A percentile compares a stretch with the other conserved stretches of the same genome.
Conservation (phyloP, 2,797 vertebrate genomes). For the Melanotaenia pygmaea region DNA sequence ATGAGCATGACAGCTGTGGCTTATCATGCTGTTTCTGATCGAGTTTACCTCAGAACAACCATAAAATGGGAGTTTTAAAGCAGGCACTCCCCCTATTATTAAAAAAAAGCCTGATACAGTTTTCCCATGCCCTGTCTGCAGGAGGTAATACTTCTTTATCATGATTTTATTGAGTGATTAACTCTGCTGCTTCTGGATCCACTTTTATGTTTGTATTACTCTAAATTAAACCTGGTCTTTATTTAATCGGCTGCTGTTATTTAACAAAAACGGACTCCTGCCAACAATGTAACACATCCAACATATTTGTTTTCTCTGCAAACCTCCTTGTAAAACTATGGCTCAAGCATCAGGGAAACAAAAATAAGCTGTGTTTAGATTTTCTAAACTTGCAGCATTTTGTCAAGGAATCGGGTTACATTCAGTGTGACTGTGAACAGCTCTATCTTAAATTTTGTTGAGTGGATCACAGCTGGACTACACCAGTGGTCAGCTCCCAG, state of each 20-base stretch:
- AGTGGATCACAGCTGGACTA: slow-evolving; percentile 60
- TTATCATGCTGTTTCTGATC: slow-evolving; percentile 46
- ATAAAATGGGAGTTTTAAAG: not conserved
- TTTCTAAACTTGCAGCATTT: slow-evolving; percentile 30
- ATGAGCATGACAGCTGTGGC: slow-evolving; percentile 59
- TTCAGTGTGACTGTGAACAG: slow-evolving; percentile 35
- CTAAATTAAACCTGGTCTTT: slow-evolving; percentile 45
- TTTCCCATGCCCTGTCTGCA: not conserved
- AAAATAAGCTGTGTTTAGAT: slow-evolving; percentile 11
- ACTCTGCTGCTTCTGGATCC: slow-evolving; percentile 34
- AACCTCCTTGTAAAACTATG: slow-evolving; percentile 29
- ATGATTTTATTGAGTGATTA: slow-evolving; percentile 16
- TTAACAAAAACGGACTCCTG: slow-evolving; percentile 28
- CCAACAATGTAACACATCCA: slow-evolving; percentile 27
- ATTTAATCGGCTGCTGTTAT: slow-evolving; percentile 22
- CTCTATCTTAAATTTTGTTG: slow-evolving; percentile 50
- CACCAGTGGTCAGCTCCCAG: slow-evolving; percentile 25
- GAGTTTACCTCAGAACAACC: slow-evolving; percentile 21
- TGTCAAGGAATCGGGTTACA: slow-evolving; percentile 51
- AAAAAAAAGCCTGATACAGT: not conserved
- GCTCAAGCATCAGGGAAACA: slow-evolving; percentile 28
- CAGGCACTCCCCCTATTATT: not conserved
- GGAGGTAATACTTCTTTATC: slow-evolving; percentile 16
- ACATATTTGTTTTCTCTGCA: slow-evolving; percentile 43
- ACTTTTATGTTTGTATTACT: slow-evolving; percentile 9